Conservation (phyloP, 1,140 invertebrate genomes). For the Araneus ventricosus region DNA sequence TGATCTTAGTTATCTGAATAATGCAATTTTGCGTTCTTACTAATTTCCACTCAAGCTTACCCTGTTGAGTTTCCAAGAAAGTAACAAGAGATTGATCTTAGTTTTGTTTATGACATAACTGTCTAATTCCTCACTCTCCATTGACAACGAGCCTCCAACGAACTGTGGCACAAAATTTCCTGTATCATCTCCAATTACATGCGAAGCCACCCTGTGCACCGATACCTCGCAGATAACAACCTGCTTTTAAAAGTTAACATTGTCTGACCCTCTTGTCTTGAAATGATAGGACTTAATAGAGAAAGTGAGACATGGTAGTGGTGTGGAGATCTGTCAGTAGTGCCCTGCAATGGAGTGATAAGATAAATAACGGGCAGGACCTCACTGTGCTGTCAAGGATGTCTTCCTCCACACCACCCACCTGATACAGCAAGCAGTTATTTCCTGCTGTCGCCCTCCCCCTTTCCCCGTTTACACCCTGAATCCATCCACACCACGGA, state of each 20-base stretch:
- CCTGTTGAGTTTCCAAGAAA: too few relatives aligned
- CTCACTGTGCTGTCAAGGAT: conserved; percentile 18
- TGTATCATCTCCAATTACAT: neutral
- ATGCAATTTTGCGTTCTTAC: too few relatives aligned
- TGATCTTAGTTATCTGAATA: too few relatives aligned
- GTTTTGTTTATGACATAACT: too few relatives aligned
- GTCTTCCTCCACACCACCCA: conserved; percentile 31
- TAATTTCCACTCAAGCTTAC: too few relatives aligned
- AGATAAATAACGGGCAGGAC: conserved; percentile 22
- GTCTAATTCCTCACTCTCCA: too few relatives aligned
- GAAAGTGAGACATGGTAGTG: conserved; percentile 20
- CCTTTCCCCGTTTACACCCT: neutral
- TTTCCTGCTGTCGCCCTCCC: conserved; percentile 11
- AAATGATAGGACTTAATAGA: conserved; percentile 18
- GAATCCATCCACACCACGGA: neutral
- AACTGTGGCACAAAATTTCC: too few relatives aligned
- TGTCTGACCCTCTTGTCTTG: neutral
- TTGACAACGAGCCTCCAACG: too few relatives aligned
- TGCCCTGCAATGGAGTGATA: conserved; percentile 4
- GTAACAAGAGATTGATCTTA: too few relatives aligned
- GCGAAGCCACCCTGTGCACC: neutral
- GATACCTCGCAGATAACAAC: neutral
- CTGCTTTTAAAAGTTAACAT: neutral
- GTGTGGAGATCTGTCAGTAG: neutral
- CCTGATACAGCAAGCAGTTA: neutral